Conservation (phyloP, 2,113 vertebrate species). For the Rissa tridactyla region DNA sequence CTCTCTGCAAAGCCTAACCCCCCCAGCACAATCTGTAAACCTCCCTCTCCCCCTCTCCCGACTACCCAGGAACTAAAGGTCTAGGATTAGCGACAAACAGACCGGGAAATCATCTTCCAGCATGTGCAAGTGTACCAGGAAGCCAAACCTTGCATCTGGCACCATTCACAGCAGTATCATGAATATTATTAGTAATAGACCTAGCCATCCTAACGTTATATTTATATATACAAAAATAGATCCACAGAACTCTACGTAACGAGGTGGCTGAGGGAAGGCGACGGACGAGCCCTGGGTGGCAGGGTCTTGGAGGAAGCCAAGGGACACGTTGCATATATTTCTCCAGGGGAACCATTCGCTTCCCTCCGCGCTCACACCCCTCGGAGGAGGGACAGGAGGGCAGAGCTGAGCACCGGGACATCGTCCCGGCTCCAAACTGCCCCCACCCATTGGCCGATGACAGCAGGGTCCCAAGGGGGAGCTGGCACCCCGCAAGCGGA, state of each 20-base stretch:
- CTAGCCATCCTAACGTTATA: constrained; percentile 63
- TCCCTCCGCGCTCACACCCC: neutral
- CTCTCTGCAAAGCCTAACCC: neutral
- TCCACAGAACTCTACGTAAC: constrained; percentile 69
- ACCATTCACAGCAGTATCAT: constrained; percentile 69
- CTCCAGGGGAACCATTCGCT: neutral
- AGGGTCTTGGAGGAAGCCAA: neutral
- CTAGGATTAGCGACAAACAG: constrained; percentile 37
- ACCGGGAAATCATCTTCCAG: constrained; percentile 38
- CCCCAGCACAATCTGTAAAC: neutral
- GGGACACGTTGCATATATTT: constrained; percentile 30
- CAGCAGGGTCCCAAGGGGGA: neutral
- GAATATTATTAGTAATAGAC: constrained; percentile 60
- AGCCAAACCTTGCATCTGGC: constrained; percentile 71
- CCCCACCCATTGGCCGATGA: rapidly evolving
- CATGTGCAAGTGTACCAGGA: constrained; percentile 59
- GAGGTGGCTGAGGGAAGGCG: constrained; percentile 23
- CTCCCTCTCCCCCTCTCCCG: neutral
- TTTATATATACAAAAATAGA: constrained; percentile 79
- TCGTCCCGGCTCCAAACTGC: neutral
- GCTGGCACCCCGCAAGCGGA: neutral
- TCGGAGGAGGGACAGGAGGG: neutral
- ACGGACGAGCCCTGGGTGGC: neutral
- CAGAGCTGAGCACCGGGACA: neutral
- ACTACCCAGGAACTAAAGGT: neutral